These are phyloP conservation scores for Ficedula albicollis DNA, from an alignment of 2,797 vertebrate species.

Conservation along the genomic window DNA sequence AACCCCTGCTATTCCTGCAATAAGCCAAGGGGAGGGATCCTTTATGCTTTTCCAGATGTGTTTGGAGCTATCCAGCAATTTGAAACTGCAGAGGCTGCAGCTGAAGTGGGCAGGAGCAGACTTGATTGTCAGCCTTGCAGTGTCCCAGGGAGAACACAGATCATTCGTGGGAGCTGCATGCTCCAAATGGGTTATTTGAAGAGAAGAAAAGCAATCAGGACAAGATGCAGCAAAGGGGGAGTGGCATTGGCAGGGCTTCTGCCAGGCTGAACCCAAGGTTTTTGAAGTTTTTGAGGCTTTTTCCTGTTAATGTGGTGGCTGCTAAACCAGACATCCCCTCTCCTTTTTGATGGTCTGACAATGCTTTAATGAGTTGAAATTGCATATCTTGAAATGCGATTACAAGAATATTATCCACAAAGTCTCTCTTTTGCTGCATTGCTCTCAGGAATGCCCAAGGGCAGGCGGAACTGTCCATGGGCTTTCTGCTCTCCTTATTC, in stretches of 20 bases:
- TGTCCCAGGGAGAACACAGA: neutral
- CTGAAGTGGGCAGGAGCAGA: neutral
- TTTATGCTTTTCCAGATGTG: neutral
- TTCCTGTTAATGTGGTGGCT: neutral
- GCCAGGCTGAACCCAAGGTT: neutral
- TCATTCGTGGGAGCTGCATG: neutral
- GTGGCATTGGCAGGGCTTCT: neutral
- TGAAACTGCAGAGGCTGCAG: neutral
- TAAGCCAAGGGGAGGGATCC: neutral
- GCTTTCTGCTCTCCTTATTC: neutral
- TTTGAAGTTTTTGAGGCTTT: neutral
- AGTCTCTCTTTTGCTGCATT: neutral
- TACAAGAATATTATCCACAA: neutral
- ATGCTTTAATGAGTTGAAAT: neutral
- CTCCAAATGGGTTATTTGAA: neutral
- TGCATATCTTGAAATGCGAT: neutral
- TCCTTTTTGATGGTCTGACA: neutral
- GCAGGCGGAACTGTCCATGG: neutral
- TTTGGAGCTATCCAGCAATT: neutral
- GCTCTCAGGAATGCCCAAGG: neutral
- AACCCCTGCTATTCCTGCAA: neutral
- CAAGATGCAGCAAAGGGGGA: neutral
- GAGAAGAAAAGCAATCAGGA: neutral
- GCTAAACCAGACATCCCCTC: neutral
- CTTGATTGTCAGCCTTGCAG: neutral